Evolutionary conservation across 2,113 vertebrate species (phyloP).

Genomic region (Hyla sarda): DNA sequence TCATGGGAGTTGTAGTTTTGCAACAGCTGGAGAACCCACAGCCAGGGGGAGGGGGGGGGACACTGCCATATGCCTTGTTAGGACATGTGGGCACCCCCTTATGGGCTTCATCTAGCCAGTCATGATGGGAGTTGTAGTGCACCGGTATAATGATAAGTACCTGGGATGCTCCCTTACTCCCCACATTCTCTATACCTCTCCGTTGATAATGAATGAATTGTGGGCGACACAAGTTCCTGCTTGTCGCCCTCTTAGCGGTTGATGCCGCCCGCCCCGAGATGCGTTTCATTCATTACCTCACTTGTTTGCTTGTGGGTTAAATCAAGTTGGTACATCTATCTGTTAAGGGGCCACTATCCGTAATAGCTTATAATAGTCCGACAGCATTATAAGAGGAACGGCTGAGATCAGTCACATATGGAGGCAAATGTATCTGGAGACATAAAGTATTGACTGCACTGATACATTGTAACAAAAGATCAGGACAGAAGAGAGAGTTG

Average conservation of each 20-base stretch:
- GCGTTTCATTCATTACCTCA: background rate
- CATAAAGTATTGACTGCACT: too few species aligned
- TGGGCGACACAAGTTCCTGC: background rate
- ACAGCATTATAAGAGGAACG: too few species aligned
- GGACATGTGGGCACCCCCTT: too few species aligned
- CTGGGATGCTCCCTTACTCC: background rate
- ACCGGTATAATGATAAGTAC: background rate
- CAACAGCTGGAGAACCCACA: too few species aligned
- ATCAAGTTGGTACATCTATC: background rate
- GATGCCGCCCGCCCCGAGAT: background rate
- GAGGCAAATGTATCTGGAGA: too few species aligned
- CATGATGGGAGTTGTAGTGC: conserved; percentile 12
- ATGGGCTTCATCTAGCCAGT: too few species aligned
- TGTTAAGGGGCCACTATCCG: background rate
- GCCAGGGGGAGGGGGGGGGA: too few species aligned
- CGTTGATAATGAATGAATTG: background rate
- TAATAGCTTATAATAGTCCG: background rate
- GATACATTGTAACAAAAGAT: too few species aligned
- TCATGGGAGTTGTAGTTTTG: too few species aligned
- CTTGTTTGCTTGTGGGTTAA: background rate
- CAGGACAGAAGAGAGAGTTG: too few species aligned
- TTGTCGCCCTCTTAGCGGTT: background rate
- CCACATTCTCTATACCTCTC: background rate
- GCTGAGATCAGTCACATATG: too few species aligned
- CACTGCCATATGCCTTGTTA: too few species aligned